Conservation (phyloP, 2,888 invertebrate species). For the Abrostola tripartita region DNA sequence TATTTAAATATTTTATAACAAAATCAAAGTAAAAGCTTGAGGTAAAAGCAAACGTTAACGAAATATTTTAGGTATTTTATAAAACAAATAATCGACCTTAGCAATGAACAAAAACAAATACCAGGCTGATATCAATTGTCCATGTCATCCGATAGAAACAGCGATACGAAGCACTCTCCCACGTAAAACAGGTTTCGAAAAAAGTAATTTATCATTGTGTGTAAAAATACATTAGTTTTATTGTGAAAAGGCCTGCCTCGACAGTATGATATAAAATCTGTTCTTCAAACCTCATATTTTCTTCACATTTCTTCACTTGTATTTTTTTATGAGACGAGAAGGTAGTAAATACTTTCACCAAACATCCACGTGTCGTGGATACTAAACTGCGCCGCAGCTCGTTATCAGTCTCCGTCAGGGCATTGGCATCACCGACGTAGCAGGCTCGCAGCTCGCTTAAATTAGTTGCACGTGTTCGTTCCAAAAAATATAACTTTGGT, state of each 20-base stretch:
- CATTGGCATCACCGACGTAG: neutral
- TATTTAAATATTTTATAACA: neutral
- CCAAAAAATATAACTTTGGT: neutral
- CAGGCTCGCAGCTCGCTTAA: neutral
- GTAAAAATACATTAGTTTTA: constrained; percentile 42
- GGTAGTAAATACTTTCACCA: too few relatives aligned
- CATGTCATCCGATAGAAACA: constrained; percentile 37
- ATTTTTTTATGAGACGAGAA: too few relatives aligned
- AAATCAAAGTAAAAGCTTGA: neutral
- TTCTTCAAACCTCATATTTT: too few relatives aligned
- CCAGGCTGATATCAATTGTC: constrained; percentile 38
- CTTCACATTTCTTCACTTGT: too few relatives aligned
- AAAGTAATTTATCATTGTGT: constrained; percentile 24
- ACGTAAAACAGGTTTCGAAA: constrained; percentile 37
- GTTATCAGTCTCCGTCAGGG: neutral
- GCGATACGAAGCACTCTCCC: constrained; percentile 41
- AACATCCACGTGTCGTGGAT: neutral
- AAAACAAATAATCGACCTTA: constrained; percentile 26
- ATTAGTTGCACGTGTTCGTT: neutral
- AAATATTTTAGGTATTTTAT: neutral
- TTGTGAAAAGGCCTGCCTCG: constrained; percentile 13
- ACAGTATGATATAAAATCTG: constrained; percentile 15
- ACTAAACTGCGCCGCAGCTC: neutral
- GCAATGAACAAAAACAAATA: constrained; percentile 27
- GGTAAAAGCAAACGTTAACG: neutral